Base-by-base conservation (phyloP, 2,888 invertebrate species). In the Monopis laevigella region DNA sequence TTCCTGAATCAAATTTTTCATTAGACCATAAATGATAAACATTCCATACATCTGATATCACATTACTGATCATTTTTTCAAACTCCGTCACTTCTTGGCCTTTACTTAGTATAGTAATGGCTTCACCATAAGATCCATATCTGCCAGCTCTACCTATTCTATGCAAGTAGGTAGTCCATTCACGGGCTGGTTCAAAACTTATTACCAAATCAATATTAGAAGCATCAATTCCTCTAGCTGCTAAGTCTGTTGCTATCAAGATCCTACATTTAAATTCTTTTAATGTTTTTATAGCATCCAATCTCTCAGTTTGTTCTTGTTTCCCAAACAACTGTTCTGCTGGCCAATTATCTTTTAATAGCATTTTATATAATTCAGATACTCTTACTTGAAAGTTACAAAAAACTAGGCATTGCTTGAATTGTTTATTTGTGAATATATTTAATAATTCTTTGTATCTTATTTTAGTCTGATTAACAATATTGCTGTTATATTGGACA, bases 81-180 rank as follows among this genome's bases (percentile, higher is more conserved):
- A 92, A 88, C 30, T 68, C 71, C 1, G 60, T 49, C 35, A 83
- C 51, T 62, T 95, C 93, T 41, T 82, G 73, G 4, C 87, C 87
- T 38, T 84, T 81, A 51, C 87, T 82, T 6, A 90, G 70, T 43
- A 96, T 84, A 39, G 88, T 89, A 10, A 96, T 84, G 17, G 92
- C 89, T 43, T 86, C 83, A 40, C 96, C 96, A 62, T 86, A 86
- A 1, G 92, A 88, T 1, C 98, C 98, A 81, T 90, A 98, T 46
- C 98, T 83, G 0, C 98, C 98, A 30, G 97, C 96, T 54, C 98
- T 84, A 1, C 98, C 98, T 61, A 97, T 96, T 57, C 98, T 84
- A 75, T 99, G 98, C 47, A 96, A 83, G 78, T 96, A 96, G 12
- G 92, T 94, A 48, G 90, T 88, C 50, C 86, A 82, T 56, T 92